A percentile compares a stretch with the other conserved stretches of the same genome.
phyloP scores from a whole-genome alignment of 2,888 invertebrate species.

The Spicauda simplicius region DNA sequence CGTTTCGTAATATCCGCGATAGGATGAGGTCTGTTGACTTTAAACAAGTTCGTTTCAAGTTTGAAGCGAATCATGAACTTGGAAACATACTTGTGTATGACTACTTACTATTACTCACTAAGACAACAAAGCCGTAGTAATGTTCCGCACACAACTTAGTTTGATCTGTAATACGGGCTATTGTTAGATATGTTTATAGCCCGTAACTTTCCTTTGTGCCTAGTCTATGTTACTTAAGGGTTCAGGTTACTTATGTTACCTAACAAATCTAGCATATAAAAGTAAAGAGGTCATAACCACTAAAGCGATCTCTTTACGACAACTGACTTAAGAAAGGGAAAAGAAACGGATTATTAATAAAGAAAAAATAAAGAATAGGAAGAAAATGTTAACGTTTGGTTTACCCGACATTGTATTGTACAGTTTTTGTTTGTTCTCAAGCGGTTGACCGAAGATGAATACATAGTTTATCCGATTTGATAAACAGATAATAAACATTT shows the following conservation, averaged over 20 bases:
- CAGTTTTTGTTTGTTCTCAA: too few relatives aligned
- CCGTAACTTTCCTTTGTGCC: background rate
- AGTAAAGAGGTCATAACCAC: too few relatives aligned
- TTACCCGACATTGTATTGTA: too few relatives aligned
- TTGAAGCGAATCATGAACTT: conserved; percentile 30
- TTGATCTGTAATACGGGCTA: conserved; percentile 14
- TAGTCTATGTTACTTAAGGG: background rate
- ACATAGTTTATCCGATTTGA: too few relatives aligned
- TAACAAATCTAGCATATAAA: too few relatives aligned
- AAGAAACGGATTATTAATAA: too few relatives aligned
- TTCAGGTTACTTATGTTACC: background rate
- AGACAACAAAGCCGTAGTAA: conserved; percentile 16
- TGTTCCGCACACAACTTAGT: conserved; percentile 6
- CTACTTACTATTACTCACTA: conserved; percentile 21
- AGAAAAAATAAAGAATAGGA: too few relatives aligned
- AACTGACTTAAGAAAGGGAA: too few relatives aligned
- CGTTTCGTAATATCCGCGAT: conserved; percentile 34
- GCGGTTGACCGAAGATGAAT: too few relatives aligned
- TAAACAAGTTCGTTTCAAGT: conserved; percentile 31
- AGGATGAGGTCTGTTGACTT: conserved; percentile 33
- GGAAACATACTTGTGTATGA: conserved; percentile 21
- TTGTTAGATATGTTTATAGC: conserved; percentile 2
- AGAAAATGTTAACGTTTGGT: too few relatives aligned
- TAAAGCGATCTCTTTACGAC: too few relatives aligned
- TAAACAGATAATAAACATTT: too few relatives aligned